Conservation (phyloP, 1,140 invertebrate genomes). For the Panagrolaimus sp. region DNA sequence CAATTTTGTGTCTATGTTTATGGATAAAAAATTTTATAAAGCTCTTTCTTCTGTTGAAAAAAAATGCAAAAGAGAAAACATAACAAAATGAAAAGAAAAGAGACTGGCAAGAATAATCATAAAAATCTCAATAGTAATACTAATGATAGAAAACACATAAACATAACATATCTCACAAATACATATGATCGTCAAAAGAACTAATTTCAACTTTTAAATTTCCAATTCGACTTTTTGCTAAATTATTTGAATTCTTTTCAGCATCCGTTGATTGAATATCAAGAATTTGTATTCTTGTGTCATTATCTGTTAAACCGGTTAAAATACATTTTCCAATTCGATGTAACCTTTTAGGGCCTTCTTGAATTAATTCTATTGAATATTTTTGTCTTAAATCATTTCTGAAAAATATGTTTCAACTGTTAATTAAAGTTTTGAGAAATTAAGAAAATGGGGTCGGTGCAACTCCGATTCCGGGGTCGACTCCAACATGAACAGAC, state of each 20-base stretch:
- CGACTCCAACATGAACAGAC: constrained; percentile 2
- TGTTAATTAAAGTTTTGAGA: no score
- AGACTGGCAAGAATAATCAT: background rate
- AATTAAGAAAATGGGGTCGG: no score
- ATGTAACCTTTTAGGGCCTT: background rate
- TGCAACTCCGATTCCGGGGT: no score
- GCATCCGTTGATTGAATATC: background rate
- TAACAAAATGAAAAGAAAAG: no score
- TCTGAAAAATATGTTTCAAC: constrained; percentile 16
- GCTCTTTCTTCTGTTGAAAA: no score
- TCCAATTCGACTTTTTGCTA: constrained; percentile 14
- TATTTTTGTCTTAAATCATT: constrained; percentile 18
- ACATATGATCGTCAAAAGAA: constrained; percentile 26
- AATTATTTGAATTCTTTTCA: background rate
- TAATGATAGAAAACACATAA: background rate
- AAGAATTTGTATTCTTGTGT: constrained; percentile 7
- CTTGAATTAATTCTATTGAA: constrained; percentile 20
- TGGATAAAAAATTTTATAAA: no score
- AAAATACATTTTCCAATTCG: background rate
- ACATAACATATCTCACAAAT: background rate
- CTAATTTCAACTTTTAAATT: constrained; percentile 24
- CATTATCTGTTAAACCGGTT: background rate
- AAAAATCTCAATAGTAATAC: background rate
- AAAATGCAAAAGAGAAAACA: no score
- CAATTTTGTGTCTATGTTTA: no score